Evolutionary conservation across 2,888 invertebrate genomes (phyloP), one percentile per base, ranked within the genome.

Genomic region (Nephrotoma appendiculata): DNA sequence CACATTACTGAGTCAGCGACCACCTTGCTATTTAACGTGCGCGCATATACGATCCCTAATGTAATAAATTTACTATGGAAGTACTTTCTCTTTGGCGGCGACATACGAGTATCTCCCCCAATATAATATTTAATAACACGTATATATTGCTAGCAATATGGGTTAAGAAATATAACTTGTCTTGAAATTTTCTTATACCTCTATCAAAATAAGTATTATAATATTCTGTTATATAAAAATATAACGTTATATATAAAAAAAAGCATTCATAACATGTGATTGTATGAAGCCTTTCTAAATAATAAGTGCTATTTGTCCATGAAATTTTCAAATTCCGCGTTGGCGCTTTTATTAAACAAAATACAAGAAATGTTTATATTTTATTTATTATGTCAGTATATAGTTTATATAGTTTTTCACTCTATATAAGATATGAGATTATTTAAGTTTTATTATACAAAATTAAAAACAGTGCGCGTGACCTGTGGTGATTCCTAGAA

Each of bases 261-360:
- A 57, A 31, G 6, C 71, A 11, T 31, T 71, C 31, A 31, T 71
- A 57, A 57, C 9, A 57, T 57, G 57, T 71, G 31, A 31, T 31
- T 71, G 71, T 71, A 11, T 71, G 71, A 71, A 71, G 71, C 71
- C 71, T 71, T 71, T 71, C 71, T 71, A 71, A 71, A 71, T 71
- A 71, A 71, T 71, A 71, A 71, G 31, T 71, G 71, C 71, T 42
- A 42, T 84, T 84, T 84, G 84, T 84, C 84, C 84, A 84, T 84
- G 84, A 84, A 84, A 84, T 84, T 84, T 84, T 15, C 42, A 84
- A 84, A 84, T 84, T 84, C 84, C 84, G 84, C 84, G 84, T 84
- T 84, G 84, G 84, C 84, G 84, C 84, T 71, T 31, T 71, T 71
- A 71, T 71, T 71, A 9, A 9, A 71, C 71, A 31, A 9, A 31